A percentile compares a stretch with the other conserved stretches of the same genome.
phyloP scores from a whole-genome alignment of 2,797 vertebrate species.

The Poeciliopsis infans region DNA sequence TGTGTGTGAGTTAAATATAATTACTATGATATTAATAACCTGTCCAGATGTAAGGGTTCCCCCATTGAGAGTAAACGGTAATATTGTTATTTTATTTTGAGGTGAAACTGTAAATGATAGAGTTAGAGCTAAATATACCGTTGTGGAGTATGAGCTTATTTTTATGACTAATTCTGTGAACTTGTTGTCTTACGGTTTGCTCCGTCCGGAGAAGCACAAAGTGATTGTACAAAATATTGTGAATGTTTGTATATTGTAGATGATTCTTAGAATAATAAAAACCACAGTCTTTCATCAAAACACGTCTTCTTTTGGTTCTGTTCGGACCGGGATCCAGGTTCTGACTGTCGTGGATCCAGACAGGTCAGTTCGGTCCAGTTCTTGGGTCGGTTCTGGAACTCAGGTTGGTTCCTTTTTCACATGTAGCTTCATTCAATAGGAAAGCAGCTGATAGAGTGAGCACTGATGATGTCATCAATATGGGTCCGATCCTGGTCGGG shows the following conservation, averaged over 20 bases:
- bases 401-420: not conserved
- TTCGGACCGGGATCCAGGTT: not conserved
- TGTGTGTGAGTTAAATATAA: constrained; percentile 46
- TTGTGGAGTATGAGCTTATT: constrained; percentile 78
- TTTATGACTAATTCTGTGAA: constrained; percentile 78
- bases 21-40: constrained; percentile 65
- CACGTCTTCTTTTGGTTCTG: not conserved
- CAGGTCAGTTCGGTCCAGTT: too few relatives aligned
- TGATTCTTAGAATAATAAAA: constrained; percentile 82
- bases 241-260: constrained; percentile 84
- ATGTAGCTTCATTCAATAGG: not conserved
- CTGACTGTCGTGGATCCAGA: too few relatives aligned
- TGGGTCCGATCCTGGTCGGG: too few relatives aligned
- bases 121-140: constrained; percentile 66
- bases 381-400: not conserved
- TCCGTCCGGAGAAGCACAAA: constrained; percentile 76
- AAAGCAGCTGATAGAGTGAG: not conserved
- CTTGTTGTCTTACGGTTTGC: constrained; percentile 75
- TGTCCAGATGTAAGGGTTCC: constrained; percentile 67
- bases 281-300: constrained; percentile 64
- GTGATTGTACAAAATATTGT: constrained; percentile 83
- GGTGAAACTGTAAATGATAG: constrained; percentile 79
- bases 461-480: not conserved
- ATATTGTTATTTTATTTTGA: constrained; percentile 74
- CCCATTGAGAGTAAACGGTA: constrained; percentile 57